Base-by-base conservation (phyloP, 2,888 invertebrate genomes). In the Endotricha flammealis region DNA sequence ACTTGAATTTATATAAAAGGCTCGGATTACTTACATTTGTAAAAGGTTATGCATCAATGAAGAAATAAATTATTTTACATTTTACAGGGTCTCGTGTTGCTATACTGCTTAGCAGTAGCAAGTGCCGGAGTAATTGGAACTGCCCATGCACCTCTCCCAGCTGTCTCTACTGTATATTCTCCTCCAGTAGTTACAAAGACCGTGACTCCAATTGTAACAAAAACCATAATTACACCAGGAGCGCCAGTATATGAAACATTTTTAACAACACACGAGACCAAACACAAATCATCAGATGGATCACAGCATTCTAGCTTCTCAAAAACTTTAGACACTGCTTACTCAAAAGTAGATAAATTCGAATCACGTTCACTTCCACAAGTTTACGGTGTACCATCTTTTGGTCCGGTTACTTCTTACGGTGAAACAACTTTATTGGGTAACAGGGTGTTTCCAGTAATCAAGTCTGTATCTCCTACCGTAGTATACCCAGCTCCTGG, bases 171-270 rank as follows among this genome's bases (percentile, higher is more conserved):
- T 1, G 31, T 24, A 9, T 31, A 20, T 9, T 12, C 31, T 8
- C 32, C 24, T 28, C 46, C 50, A 14, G 25, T 34, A 12, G 31
- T 36, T 33, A 44, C 49, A 42, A 27, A 50, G 35, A 4, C 36
- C 30, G 3, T 32, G 1, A 11, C 14, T 5, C 29, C 29, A 10
- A 16, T 16, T 3, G 14, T 12, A 3, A n/a, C 12, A 2, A 27
- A 27, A 27, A 12, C 27, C 1, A 12, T 27, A 2, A 27, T 27
- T 12, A 13, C 22, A 5, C 22, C 35, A 12, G 48, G 54, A 13
- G 46, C 54, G 3, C 60, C 61, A 2, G 43, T 56, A 9, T 58
- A 64, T 25, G 55, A 63, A 39, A 41, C 54, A 1, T 32, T 48
- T 11, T 8, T 53, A 2, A 47, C 53, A 12, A 57, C 53, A 0